Conservation (phyloP, 2,797 vertebrate genomes). For the Acipenser ruthenus region DNA sequence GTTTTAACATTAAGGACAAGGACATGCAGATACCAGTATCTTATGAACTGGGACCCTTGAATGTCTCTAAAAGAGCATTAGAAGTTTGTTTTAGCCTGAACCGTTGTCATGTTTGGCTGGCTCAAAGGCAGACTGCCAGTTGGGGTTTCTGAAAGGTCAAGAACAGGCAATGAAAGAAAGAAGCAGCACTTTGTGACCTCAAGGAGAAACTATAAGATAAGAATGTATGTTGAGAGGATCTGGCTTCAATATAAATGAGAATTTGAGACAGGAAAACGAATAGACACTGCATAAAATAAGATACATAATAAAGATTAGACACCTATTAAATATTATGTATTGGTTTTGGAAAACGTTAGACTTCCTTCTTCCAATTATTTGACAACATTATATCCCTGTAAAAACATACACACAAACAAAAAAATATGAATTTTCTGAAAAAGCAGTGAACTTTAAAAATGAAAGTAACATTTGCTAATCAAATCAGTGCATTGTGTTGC, state of each 20-base stretch:
- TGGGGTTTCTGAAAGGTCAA: slow-evolving; percentile 12
- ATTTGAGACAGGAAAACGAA: slow-evolving; percentile 9
- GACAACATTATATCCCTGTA: not conserved
- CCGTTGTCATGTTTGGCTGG: not conserved
- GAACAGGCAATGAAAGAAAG: slow-evolving; percentile 8
- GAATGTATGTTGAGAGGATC: slow-evolving; percentile 6
- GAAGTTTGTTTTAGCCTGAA: not conserved
- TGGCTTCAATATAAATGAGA: slow-evolving; percentile 8
- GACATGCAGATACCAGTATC: too few species aligned
- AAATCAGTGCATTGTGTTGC: too few species aligned
- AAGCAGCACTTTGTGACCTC: slow-evolving; percentile 7
- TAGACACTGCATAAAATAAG: not conserved
- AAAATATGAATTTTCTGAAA: too few species aligned
- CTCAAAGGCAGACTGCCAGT: slow-evolving; percentile 6
- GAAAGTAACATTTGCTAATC: too few species aligned
- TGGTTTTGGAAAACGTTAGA: not conserved
- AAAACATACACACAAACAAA: too few species aligned
- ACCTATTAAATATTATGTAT: slow-evolving; percentile 2
- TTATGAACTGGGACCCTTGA: too few species aligned
- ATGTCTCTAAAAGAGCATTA: not conserved
- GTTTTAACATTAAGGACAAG: too few species aligned
- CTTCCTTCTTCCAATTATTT: not conserved
- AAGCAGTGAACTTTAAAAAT: too few species aligned
- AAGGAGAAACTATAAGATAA: slow-evolving; percentile 12
- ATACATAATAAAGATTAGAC: not conserved